A percentile compares a stretch with the other conserved stretches of the same genome.
Conservation (phyloP, 2,888 invertebrate species). For the Caenorhabditis angaria region DNA sequence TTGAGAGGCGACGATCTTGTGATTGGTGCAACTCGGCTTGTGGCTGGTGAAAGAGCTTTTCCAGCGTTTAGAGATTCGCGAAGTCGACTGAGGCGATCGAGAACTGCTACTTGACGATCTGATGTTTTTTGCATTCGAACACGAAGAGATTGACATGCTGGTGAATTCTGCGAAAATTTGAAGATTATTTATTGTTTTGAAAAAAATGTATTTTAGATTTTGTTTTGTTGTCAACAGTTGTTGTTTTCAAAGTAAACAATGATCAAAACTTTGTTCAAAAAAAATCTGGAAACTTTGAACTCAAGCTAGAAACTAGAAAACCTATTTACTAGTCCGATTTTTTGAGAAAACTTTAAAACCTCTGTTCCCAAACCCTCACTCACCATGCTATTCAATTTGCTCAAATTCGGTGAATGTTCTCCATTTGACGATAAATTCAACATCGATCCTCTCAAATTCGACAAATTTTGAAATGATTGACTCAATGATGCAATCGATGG, state of each 20-base stretch:
- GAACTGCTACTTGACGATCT: conserved; percentile 31
- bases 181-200: neutral
- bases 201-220: neutral
- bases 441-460: conserved; percentile 21
- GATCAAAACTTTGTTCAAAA: too few relatives aligned
- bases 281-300: neutral
- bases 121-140: conserved; percentile 25
- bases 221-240: too few relatives aligned
- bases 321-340: neutral
- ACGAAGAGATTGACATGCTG: conserved; percentile 30
- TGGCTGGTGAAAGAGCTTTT: conserved; percentile 24
- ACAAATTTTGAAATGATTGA: conserved; percentile 28
- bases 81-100: conserved; percentile 33
- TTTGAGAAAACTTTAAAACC: neutral
- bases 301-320: neutral
- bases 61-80: conserved; percentile 39
- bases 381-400: conserved; percentile 36
- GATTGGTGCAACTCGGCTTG: too few relatives aligned
- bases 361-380: conserved; percentile 6
- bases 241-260: too few relatives aligned
- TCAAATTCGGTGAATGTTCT: conserved; percentile 36
- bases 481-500: conserved; percentile 33
- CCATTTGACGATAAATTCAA: conserved; percentile 25
- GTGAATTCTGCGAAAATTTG: conserved; percentile 29
- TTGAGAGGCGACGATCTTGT: too few relatives aligned